phyloP scores from a whole-genome alignment of 2,797 vertebrate genomes.

The Hydrocynus forskahlii region DNA sequence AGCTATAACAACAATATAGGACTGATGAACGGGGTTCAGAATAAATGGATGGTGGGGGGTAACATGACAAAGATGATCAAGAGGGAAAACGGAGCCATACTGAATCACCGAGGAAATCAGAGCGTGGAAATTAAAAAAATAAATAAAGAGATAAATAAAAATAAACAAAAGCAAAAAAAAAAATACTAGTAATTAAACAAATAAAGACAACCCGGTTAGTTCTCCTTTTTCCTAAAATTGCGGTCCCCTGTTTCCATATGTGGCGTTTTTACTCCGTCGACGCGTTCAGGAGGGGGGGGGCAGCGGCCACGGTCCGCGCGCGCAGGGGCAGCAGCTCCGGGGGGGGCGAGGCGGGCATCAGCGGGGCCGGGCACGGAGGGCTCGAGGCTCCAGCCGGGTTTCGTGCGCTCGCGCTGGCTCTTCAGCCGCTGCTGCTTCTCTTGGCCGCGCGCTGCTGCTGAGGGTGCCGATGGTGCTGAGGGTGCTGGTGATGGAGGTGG shows the following conservation, averaged over 20 bases:
- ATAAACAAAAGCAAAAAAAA: not conserved
- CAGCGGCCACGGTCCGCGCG: constrained; percentile 48
- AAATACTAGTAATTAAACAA: not conserved
- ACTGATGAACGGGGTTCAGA: constrained; percentile 2
- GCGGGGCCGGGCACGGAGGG: constrained; percentile 10
- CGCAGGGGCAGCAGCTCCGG: constrained; percentile 63
- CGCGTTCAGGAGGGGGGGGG: constrained; percentile 33
- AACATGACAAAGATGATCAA: constrained; percentile 10
- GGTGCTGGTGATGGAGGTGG: not conserved
- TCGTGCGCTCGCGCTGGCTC: not conserved
- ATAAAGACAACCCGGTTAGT: constrained; percentile 43
- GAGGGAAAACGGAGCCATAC: constrained; percentile 36
- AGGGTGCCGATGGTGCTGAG: not conserved
- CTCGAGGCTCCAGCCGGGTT: not conserved
- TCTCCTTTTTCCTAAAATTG: constrained; percentile 83
- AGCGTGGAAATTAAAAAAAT: not conserved
- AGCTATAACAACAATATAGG: not conserved
- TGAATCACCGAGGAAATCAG: constrained; percentile 12
- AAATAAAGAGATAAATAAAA: not conserved
- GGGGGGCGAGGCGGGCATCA: constrained; percentile 74
- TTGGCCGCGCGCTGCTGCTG: not conserved
- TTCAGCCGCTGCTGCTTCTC: not conserved
- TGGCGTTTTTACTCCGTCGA: constrained; percentile 74
- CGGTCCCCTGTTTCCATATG: constrained; percentile 83
- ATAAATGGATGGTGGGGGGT: not conserved